Conservation (phyloP, 2,113 vertebrate species). For the Isichthys henryi region DNA sequence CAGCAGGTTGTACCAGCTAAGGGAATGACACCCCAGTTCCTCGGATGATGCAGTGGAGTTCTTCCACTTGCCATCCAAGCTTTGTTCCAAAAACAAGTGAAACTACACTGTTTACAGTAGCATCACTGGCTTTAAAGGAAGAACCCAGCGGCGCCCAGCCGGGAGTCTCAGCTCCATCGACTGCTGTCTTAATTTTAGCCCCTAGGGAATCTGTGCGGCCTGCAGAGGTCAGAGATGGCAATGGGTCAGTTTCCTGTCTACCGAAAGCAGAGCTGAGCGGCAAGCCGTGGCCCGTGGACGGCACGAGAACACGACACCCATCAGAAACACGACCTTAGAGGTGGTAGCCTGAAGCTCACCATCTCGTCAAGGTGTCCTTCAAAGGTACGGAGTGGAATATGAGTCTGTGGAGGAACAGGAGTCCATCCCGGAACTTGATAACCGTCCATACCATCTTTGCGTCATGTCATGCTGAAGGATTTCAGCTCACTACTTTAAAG, state of each 20-base stretch:
- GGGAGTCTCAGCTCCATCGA: slow-evolving; percentile 46
- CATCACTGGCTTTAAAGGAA: slow-evolving; percentile 45
- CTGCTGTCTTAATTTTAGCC: slow-evolving; percentile 32
- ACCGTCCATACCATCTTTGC: background rate
- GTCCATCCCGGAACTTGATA: background rate
- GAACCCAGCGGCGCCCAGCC: slow-evolving; percentile 37
- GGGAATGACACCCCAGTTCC: slow-evolving; percentile 55
- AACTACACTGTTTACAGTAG: slow-evolving; percentile 49
- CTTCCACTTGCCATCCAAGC: slow-evolving; percentile 45
- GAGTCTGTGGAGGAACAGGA: background rate
- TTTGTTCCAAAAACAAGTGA: slow-evolving; percentile 40
- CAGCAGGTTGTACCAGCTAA: slow-evolving; percentile 50
- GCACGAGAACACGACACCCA: background rate
- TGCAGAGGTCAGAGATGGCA: slow-evolving; percentile 31
- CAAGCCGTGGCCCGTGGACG: background rate
- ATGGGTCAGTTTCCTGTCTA: slow-evolving; percentile 12
- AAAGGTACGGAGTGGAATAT: background rate
- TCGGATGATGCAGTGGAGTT: slow-evolving; percentile 46
- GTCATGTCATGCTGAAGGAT: background rate
- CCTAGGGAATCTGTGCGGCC: slow-evolving; percentile 38
- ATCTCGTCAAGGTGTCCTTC: background rate
- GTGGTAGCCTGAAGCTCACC: background rate
- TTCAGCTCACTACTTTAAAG: background rate
- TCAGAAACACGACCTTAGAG: background rate
- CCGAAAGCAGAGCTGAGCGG: background rate